Percentiles rank a stretch among this genome's conserved stretches.
These are phyloP conservation scores for Arothron firmamentum DNA, from an alignment of 2,113 vertebrate genomes.

Conservation along the genomic window DNA sequence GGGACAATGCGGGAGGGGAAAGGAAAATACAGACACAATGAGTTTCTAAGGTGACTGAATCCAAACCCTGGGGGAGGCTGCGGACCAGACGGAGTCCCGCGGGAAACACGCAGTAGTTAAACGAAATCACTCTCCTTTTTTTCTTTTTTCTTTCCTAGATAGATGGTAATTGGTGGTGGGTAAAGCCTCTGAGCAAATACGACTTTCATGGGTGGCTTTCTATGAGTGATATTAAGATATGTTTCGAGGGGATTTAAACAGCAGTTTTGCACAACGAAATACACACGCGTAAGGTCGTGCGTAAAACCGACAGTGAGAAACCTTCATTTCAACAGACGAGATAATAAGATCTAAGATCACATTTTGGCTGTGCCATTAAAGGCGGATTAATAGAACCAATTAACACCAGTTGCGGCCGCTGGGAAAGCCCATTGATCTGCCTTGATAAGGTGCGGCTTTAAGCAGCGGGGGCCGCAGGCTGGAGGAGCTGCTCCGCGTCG, in stretches of 20 bases:
- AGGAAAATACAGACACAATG: slow-evolving; percentile 40
- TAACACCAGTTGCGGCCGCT: background rate
- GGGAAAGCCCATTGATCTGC: background rate
- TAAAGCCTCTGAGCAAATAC: background rate
- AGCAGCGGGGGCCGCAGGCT: background rate
- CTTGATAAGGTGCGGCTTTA: background rate
- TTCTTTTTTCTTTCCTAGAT: background rate
- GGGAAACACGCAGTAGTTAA: slow-evolving; percentile 24
- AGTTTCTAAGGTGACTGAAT: slow-evolving; percentile 60
- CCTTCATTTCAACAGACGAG: background rate
- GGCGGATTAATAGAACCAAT: background rate
- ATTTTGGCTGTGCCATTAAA: background rate
- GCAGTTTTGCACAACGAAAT: background rate
- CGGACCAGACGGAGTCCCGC: slow-evolving; percentile 19
- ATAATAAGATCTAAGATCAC: background rate
- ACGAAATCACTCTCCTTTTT: background rate
- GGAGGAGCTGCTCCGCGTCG: background rate
- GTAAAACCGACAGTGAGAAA: background rate
- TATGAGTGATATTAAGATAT: background rate
- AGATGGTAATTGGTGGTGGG: background rate
- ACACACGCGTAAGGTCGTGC: background rate
- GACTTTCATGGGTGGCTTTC: background rate
- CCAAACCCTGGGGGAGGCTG: slow-evolving; percentile 33
- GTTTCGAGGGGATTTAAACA: background rate
- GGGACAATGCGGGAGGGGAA: slow-evolving; percentile 36